Base-by-base conservation (phyloP, 1,140 invertebrate species). In the Drosophila teissieri region DNA sequence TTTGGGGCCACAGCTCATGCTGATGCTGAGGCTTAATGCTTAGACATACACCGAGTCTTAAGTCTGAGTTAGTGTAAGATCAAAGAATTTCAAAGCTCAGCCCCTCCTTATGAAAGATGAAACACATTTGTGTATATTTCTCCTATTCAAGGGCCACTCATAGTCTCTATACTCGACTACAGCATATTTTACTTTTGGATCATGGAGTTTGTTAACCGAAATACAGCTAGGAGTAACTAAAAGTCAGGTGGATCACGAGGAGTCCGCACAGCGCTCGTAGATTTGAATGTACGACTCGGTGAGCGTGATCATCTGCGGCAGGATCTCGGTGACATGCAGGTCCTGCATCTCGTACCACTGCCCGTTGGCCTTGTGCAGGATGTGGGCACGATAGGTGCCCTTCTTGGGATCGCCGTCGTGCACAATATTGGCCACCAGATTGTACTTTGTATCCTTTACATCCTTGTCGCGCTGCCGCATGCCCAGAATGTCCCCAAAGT, bases 301-400 rank as follows among this genome's bases (percentile, higher is more conserved):
- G 6, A 99, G 93, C 0, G 99, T 99, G 67, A 99, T 99, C 98
- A 99, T 99, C 93, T 99, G 98, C 3, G 99, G 98, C 19, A 99
- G 93, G 91, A 99, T 99, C 92, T 98, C 98, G 4, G 96, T 98
- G 0, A 99, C 98, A 91, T 99, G 99, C 34, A 99, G 94, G 95
- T 99, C 99, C 94, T 99, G 99, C 94, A 99, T 95, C 93, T 99
- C 99, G 92, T 98, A 96, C 96, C 95, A 96, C 85, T 96, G 95
- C 2, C 95, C 95, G 42, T 95, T 95, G 56, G 98, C 97, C 94
- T 98, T 97, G 89, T 99, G 99, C 40, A 99, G 93, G 48, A 99
- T 96, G 92, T 99, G 98, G 12, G 98, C 97, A 70, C 98, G 95
- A 93, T 99, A 99, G 0, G 97, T 99, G 14, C 98, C 98, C 90